Evolutionary conservation across 2,888 invertebrate genomes (phyloP).

Genomic region (Scotopteryx bipunctaria): DNA sequence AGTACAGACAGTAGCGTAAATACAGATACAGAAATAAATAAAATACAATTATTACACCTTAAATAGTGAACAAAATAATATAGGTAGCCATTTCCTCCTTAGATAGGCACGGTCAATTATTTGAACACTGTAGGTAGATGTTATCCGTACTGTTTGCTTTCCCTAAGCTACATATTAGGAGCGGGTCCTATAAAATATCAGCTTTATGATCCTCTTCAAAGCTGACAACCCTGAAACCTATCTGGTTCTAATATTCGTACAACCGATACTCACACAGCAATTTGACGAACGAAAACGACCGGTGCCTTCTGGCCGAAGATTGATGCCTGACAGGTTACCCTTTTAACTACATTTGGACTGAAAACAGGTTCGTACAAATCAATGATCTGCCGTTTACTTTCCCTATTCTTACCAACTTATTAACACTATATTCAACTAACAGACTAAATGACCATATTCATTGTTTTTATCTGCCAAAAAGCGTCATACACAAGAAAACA

Average conservation of each 20-base stretch:
- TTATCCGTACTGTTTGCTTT: too few species aligned
- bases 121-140: too few species aligned
- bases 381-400: too few species aligned
- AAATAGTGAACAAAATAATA: too few species aligned
- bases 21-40: too few species aligned
- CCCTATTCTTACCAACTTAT: too few species aligned
- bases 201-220: not conserved
- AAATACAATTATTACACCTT: too few species aligned
- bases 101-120: too few species aligned
- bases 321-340: constrained; percentile 46
- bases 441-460: too few species aligned
- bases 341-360: not conserved
- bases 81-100: too few species aligned
- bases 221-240: not conserved
- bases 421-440: too few species aligned
- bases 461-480: not conserved
- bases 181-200: not conserved
- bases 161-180: not conserved
- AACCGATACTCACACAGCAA: constrained; percentile 36
- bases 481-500: not conserved
- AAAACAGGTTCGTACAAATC: constrained; percentile 8
- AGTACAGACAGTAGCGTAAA: too few species aligned
- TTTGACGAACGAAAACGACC: constrained; percentile 34
- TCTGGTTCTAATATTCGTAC: constrained; percentile 7
- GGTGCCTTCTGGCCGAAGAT: constrained; percentile 38